phyloP scores from a whole-genome alignment of 2,888 invertebrate species.

The Pimpla rufipes region DNA sequence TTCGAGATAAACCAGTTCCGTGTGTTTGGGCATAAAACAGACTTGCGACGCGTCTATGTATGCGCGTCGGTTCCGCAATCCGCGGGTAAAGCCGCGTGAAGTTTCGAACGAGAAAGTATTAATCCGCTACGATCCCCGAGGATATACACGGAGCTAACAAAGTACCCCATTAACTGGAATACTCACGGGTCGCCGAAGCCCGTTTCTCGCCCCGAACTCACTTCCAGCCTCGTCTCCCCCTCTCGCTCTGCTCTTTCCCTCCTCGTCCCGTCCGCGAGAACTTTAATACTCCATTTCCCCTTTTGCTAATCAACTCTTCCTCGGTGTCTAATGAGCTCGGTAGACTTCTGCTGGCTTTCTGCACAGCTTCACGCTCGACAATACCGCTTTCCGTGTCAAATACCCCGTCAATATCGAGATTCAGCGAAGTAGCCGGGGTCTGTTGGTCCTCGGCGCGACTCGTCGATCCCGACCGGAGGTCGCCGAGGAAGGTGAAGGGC shows the following conservation, averaged over 20 bases:
- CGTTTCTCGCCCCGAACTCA: slow-evolving; percentile 70
- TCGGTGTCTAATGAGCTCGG: slow-evolving; percentile 58
- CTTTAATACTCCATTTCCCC: slow-evolving; percentile 70
- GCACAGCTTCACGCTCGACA: slow-evolving; percentile 22
- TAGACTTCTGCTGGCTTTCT: slow-evolving; percentile 24
- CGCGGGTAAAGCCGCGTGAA: slow-evolving; percentile 69
- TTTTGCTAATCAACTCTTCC: slow-evolving; percentile 68
- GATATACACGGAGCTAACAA: slow-evolving; percentile 75
- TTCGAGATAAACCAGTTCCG: not conserved
- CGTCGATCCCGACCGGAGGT: slow-evolving; percentile 27
- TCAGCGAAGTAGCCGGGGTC: slow-evolving; percentile 17
- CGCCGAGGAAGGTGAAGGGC: not conserved
- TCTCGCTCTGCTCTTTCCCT: slow-evolving; percentile 52
- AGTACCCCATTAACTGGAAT: slow-evolving; percentile 79
- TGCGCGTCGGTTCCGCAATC: slow-evolving; percentile 64
- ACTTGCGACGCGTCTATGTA: slow-evolving; percentile 19
- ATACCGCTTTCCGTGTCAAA: slow-evolving; percentile 46
- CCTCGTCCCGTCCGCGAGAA: slow-evolving; percentile 64
- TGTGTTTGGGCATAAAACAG: not conserved
- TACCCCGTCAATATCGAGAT: slow-evolving; percentile 59
- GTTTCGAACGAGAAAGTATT: slow-evolving; percentile 80
- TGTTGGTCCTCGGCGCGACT: slow-evolving; percentile 8
- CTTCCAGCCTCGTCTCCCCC: slow-evolving; percentile 51
- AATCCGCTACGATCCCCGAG: slow-evolving; percentile 75
- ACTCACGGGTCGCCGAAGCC: slow-evolving; percentile 72